phyloP scores from a whole-genome alignment of 2,113 vertebrate species.

The Phyllostomus hastatus region DNA sequence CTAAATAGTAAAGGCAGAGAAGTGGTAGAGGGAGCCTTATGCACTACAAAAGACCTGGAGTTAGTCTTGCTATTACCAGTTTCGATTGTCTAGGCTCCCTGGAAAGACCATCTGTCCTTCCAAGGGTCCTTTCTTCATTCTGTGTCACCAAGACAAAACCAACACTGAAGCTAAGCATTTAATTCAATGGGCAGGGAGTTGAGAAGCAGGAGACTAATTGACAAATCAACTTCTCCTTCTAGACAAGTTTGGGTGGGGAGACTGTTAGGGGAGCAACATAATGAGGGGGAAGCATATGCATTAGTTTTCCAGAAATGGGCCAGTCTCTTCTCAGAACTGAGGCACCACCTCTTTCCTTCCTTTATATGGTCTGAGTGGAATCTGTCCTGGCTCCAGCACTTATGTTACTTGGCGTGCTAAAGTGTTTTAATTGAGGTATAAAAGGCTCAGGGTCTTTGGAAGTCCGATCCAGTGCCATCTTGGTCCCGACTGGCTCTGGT shows the following conservation, averaged over 20 bases:
- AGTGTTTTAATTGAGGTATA: not conserved
- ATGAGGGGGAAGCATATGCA: not conserved
- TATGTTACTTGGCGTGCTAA: not conserved
- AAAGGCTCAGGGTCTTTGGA: not conserved
- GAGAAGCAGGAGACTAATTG: not conserved
- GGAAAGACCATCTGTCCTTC: not conserved
- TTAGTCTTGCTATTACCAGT: too few relatives aligned
- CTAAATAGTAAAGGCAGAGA: not conserved
- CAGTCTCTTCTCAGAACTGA: not conserved
- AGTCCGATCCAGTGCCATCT: not conserved
- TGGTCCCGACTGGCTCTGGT: too few relatives aligned
- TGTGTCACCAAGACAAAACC: not conserved
- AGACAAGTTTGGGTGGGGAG: not conserved
- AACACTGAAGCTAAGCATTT: not conserved
- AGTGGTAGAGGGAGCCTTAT: fast-evolving
- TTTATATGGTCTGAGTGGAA: not conserved
- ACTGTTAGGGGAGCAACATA: not conserved
- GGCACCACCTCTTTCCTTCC: not conserved
- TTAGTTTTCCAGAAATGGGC: not conserved
- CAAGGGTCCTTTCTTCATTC: not conserved
- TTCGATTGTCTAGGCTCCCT: not conserved
- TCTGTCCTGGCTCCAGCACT: not conserved
- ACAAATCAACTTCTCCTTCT: not conserved
- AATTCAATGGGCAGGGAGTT: not conserved
- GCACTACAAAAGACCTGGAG: not conserved